Base-by-base conservation (phyloP, 2,888 invertebrate species). In the Synanthedon tipuliformis region DNA sequence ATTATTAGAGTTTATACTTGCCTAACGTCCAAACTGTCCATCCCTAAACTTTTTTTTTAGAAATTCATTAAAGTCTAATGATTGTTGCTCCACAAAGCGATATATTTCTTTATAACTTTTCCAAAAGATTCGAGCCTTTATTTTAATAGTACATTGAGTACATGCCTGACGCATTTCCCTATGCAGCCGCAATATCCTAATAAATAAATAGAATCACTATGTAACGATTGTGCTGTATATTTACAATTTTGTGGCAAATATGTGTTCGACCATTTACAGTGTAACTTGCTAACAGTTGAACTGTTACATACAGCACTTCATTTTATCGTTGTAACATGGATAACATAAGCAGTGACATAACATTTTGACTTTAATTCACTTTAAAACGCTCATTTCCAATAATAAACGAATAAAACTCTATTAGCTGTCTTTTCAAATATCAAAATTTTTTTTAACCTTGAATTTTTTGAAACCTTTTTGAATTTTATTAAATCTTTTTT, bases 201-300 rank as follows among this genome's bases (percentile, higher is more conserved):
- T 60, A 63, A 62, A 64, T 64, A 64, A 66, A 61, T 58, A 56
- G 60, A 56, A 64, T 59, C 58, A 58, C 63, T 65, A 63, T 61
- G 10, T 34, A 45, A 45, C 64, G 55, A 57, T 55, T 65, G 62
- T 62, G 63, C 59, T 61, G 45, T 13, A 13, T 71, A 69, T 69
- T 66, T 72, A 73, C 70, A 72, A 34, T 61, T 61, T 64, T 63
- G 59, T 62, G 69, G 60, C 64, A 55, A 64, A 59, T 13, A 62
- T 63, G 67, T 68, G 65, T 62, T 55, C 48, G 57, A 63, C 62
- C 64, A 61, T 67, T 54, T 69, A 70, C 67, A 69, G 69, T 69
- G 67, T 65, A 55, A 40, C 41, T 41, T 59, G 59, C 58, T 56
- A 55, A 57, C 13, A 45, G 45, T 45, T n/a, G 55, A 56, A 55